Evolutionary conservation across 92 coral and sea anemone species (phyloP), one percentile per base, ranked within the genome.

Genomic region (Palythoa heliodiscus): DNA sequence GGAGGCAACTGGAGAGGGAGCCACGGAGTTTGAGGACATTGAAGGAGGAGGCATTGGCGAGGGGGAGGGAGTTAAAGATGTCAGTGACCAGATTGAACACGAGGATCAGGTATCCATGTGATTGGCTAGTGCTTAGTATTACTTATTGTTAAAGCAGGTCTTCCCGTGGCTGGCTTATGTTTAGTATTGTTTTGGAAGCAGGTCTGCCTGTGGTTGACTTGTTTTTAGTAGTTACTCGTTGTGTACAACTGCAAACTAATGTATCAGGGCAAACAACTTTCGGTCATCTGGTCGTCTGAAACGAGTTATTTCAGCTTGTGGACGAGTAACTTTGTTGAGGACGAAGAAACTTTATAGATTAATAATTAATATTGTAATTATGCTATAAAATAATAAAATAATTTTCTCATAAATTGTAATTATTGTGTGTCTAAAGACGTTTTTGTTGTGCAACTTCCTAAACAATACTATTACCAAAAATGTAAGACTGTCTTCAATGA

Each of bases 31-130:
- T 83, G 98, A 96, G 78, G 94, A 96, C 78, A 87, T 92, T 63
- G 97, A 96, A 83, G 93, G 93, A 64, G 98, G 99, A 12, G 99
- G 99, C 37, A 91, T 96, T 16, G 99, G 99, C 7, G 98, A 96
- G 76, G 99, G 99, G 53, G 99, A 96, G 67, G 99, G 99, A 10
- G 89, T 87, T 64, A 96, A 96, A 86, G 99, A 96, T 86, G 98
- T 96, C 88, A 94, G 98, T 71, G 99, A 96, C 80, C 94, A 96
- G 82, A 96, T 96, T 74, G 99, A 96, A 84, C 93, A 86, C 55
- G 98, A 96, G 58, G 99, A 94, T 57, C 98, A 96, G 96, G 98
- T 96, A 0, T 66, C 52, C 25, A 9, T 64, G 3, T 64, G 70
- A 19, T 64, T 64, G 70, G 29, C 29, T 64, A 29, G 70, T 64